Conservation (phyloP, 2,888 invertebrate species). For the Nephrotoma appendiculata region DNA sequence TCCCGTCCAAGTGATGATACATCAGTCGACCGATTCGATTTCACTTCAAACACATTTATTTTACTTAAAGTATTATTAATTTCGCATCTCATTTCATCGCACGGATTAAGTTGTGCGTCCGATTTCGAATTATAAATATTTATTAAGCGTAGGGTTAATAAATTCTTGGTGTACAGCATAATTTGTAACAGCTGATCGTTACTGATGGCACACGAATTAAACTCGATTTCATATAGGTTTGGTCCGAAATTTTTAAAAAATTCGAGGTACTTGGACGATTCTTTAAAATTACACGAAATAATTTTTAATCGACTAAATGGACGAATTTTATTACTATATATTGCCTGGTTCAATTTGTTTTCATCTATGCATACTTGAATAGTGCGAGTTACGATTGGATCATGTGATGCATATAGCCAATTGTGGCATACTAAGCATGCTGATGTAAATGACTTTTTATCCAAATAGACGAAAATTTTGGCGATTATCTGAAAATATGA, state of each 20-base stretch:
- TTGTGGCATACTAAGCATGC: background rate
- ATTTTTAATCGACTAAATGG: background rate
- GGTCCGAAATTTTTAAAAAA: background rate
- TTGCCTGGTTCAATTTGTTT: background rate
- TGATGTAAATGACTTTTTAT: background rate
- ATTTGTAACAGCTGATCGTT: background rate
- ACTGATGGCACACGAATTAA: background rate
- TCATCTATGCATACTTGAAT: background rate
- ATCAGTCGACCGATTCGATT: background rate
- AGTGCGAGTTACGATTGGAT: background rate
- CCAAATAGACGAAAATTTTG: background rate
- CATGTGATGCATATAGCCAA: background rate
- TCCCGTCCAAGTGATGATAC: background rate
- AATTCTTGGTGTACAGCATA: background rate
- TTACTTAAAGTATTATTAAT: background rate
- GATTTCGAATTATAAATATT: background rate
- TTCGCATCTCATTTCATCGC: background rate
- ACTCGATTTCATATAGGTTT: background rate
- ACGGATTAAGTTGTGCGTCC: background rate
- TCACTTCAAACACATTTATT: background rate
- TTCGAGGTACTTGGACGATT: background rate
- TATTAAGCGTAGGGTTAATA: background rate
- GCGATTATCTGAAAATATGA: background rate
- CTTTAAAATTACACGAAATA: background rate
- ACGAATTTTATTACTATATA: background rate